Conservation (phyloP, 2,113 vertebrate genomes). For the Otolemur garnettii region DNA sequence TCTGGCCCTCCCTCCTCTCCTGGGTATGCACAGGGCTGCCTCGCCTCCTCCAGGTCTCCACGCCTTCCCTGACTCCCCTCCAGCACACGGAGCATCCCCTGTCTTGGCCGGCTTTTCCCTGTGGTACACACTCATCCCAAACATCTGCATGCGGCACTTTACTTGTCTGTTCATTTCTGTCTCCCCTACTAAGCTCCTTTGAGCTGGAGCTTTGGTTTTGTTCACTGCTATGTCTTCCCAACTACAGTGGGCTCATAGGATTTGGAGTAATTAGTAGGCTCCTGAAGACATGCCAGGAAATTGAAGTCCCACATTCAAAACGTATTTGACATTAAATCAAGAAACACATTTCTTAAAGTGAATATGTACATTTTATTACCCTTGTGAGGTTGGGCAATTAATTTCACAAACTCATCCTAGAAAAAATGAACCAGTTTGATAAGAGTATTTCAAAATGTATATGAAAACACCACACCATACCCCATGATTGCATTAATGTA, state of each 20-base stretch:
- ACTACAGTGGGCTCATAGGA: rapidly evolving
- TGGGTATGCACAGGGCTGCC: neutral
- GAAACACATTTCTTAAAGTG: slow-evolving; percentile 1
- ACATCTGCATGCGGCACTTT: rapidly evolving
- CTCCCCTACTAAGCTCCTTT: neutral
- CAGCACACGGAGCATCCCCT: neutral
- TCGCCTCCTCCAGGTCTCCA: neutral
- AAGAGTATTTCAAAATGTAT: too few relatives aligned
- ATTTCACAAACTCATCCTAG: too few relatives aligned
- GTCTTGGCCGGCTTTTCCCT: neutral
- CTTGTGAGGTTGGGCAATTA: too few relatives aligned
- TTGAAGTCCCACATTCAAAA: neutral
- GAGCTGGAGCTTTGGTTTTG: neutral
- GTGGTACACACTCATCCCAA: rapidly evolving
- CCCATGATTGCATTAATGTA: too few relatives aligned
- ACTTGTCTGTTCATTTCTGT: neutral
- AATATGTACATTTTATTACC: neutral
- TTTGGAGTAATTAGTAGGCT: neutral
- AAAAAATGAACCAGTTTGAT: too few relatives aligned
- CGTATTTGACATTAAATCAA: neutral
- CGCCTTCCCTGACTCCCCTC: neutral
- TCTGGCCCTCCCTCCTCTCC: neutral
- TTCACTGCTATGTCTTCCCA: neutral
- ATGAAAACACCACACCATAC: too few relatives aligned
- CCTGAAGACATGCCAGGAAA: neutral